Base-by-base conservation (phyloP, 2,888 invertebrate genomes). In the Caenorhabditis sp. region DNA sequence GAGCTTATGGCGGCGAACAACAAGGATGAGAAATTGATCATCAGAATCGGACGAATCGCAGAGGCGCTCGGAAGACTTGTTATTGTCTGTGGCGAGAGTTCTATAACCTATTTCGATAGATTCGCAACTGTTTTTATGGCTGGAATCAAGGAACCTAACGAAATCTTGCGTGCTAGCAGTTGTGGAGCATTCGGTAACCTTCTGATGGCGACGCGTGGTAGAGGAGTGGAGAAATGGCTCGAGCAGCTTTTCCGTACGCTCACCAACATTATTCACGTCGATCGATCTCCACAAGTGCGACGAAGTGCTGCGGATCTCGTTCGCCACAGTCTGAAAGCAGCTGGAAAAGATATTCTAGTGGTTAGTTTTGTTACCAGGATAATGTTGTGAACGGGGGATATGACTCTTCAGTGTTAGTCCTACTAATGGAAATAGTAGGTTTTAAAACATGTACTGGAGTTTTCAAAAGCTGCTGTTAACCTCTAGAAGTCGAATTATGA, bases 41-140 rank as follows among this genome's bases (percentile, higher is more conserved):
- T 81, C 12, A 38, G 85, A 35, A 19, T 85, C 10, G 86, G 85
- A 8, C 72, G 87, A 66, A 24, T 90, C 19, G 88, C 86, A 12
- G 89, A 89, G 68, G 89, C 87, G 12, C 58, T 90, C 14, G 88
- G 88, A 6, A 89, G 86, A 64, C 84, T 90, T 16, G 85, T 87
- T 66, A 49, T 64, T 1, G 51, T 28, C 5, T 59, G 80, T 10
- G 88, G 88, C 66, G 82, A 75, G n/a, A 4, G 66, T 19, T 69
- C 72, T 35, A 26, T 80, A 1, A 24, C 19, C 8, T 68, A 66
- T 26, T 24, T 84, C 28, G 80, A 80, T 49, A 24, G 64, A 6
- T 31, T 84, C 14, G 70, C 69, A 22, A 58, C 47, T 0, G 16
- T 72, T 14, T 80, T 84, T 28, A 51, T 80, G 41, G 59, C 51